A percentile compares a stretch with the other conserved stretches of the same genome.
These are phyloP conservation scores for Amazona vittata DNA, from an alignment of 2,113 vertebrate genomes.

Conservation along the genomic window DNA sequence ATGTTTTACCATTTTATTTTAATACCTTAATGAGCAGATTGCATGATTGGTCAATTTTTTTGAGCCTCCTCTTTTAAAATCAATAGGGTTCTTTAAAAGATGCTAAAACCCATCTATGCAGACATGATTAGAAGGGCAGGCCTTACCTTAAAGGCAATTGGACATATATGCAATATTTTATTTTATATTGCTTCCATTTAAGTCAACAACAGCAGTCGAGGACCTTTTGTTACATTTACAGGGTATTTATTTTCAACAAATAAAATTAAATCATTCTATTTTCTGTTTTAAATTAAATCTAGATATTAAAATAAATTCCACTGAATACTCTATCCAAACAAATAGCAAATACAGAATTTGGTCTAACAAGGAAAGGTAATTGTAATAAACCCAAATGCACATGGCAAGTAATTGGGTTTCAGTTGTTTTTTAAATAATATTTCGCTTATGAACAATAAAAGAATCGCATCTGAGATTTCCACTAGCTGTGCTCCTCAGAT, in stretches of 20 bases:
- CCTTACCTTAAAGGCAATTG: neutral
- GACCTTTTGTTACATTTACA: neutral
- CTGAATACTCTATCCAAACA: neutral
- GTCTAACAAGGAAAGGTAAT: neutral
- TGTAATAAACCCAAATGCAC: neutral
- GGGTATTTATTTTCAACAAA: neutral
- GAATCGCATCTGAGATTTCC: neutral
- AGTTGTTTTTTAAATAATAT: neutral
- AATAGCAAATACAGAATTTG: neutral
- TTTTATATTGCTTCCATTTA: neutral
- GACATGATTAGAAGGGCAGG: neutral
- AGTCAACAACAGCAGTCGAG: neutral
- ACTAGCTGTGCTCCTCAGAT: neutral
- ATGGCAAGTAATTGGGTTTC: neutral
- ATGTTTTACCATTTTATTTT: neutral
- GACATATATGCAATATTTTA: neutral
- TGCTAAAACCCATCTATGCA: neutral
- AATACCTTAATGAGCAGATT: neutral
- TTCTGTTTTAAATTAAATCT: neutral
- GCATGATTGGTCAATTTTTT: neutral
- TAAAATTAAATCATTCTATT: neutral
- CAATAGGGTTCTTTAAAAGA: neutral
- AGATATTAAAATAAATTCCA: neutral
- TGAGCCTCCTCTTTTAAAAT: neutral
- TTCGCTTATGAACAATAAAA: neutral